phyloP scores from a whole-genome alignment of 92 coral and sea anemone genomes.

The Epizoanthus stellaris region DNA sequence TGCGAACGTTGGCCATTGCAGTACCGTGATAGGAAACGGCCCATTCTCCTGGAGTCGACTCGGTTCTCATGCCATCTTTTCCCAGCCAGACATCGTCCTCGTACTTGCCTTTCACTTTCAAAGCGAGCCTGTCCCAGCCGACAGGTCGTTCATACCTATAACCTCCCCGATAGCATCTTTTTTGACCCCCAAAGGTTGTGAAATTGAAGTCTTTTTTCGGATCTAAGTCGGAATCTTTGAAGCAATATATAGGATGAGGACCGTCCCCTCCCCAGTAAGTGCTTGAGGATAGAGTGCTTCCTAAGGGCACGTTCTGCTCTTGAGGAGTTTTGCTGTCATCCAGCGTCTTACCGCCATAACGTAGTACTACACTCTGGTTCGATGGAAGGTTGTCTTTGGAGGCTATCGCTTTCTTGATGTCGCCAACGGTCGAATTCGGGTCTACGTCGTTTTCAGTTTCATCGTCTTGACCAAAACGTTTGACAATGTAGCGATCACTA shows the following conservation, averaged over 20 bases:
- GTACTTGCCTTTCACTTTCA: slow-evolving; percentile 54
- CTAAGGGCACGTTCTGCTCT: slow-evolving; percentile 8
- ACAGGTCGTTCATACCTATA: slow-evolving; percentile 41
- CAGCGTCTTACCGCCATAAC: slow-evolving; percentile 12
- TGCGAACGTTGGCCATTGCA: background rate
- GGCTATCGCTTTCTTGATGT: slow-evolving; percentile 22
- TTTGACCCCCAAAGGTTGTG: background rate
- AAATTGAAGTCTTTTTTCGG: slow-evolving; percentile 15
- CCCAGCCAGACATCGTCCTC: slow-evolving; percentile 59
- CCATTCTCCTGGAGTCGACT: slow-evolving; percentile 59
- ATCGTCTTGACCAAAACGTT: background rate
- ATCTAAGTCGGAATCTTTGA: slow-evolving; percentile 5
- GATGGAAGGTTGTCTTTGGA: background rate
- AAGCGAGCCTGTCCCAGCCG: slow-evolving; percentile 62
- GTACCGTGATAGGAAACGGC: slow-evolving; percentile 65
- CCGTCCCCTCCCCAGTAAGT: slow-evolving; percentile 6
- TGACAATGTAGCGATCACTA: background rate
- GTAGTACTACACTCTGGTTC: background rate
- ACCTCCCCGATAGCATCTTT: slow-evolving; percentile 41
- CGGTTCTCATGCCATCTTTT: slow-evolving; percentile 37
- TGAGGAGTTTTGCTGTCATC: slow-evolving; percentile 5
- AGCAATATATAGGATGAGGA: slow-evolving; percentile 16
- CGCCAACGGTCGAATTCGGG: background rate
- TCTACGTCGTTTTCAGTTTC: background rate
- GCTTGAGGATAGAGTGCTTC: background rate